Percentiles rank a stretch among this genome's conserved stretches.
These are phyloP conservation scores for Pissodes strobi DNA, from an alignment of 1,140 invertebrate genomes.

Conservation along the genomic window DNA sequence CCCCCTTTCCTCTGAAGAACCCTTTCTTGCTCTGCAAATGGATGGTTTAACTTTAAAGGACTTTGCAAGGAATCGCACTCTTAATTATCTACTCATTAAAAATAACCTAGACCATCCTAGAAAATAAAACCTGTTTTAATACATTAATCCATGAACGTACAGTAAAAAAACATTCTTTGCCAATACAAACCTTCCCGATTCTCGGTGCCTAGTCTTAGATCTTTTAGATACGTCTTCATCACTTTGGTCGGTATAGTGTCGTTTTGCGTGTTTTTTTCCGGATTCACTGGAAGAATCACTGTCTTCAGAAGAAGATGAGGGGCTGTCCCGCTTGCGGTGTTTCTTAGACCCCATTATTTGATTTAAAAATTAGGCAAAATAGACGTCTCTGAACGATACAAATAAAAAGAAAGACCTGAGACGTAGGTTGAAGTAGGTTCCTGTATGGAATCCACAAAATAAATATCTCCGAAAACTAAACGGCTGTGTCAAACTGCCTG, in stretches of 20 bases:
- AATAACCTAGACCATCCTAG: conserved; percentile 18
- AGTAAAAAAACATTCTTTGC: conserved; percentile 1
- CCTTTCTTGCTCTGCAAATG: conserved; percentile 7
- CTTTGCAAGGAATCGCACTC: not conserved
- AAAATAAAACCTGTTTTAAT: conserved; percentile 18
- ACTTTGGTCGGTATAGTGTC: conserved; percentile 15
- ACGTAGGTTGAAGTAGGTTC: too few species aligned
- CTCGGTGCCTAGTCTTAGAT: not conserved
- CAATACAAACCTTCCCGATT: conserved; percentile 8
- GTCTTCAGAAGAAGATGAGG: conserved; percentile 12
- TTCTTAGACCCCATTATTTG: conserved; percentile 13
- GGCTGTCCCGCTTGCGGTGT: conserved; percentile 10
- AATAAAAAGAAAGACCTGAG: too few species aligned
- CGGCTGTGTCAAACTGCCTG: too few species aligned
- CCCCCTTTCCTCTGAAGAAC: conserved; percentile 10
- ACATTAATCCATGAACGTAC: not conserved
- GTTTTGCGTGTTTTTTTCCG: not conserved
- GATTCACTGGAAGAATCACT: conserved; percentile 3
- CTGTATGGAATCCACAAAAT: too few species aligned
- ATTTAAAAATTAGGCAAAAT: too few species aligned
- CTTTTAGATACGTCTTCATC: not conserved
- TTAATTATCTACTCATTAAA: conserved; percentile 5
- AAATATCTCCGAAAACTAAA: too few species aligned
- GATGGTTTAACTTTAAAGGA: conserved; percentile 19
- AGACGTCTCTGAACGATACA: too few species aligned